Percentiles rank a stretch among this genome's conserved stretches.
Evolutionary conservation across 2,113 vertebrate species (phyloP).

Genomic region (Myanophis thanlyinensis): DNA sequence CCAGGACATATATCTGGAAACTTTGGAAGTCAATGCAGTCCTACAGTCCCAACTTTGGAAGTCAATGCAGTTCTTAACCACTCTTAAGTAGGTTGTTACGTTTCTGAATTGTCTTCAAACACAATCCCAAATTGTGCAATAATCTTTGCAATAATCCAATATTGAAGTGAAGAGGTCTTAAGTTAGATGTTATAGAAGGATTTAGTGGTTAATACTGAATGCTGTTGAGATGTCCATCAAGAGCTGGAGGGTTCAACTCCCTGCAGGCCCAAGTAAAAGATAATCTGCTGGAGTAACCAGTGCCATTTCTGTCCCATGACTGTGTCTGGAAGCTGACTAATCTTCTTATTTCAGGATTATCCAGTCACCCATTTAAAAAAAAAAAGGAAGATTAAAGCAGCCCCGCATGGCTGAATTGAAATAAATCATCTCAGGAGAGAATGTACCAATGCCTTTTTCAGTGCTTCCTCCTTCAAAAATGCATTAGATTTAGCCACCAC

Average conservation of each 20-base stretch:
- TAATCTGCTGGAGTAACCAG: background rate
- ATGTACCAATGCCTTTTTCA: background rate
- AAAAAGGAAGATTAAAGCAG: background rate
- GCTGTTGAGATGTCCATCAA: background rate
- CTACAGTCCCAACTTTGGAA: background rate
- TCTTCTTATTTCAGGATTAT: background rate
- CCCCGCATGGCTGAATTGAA: background rate
- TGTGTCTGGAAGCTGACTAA: background rate
- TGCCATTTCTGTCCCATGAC: background rate
- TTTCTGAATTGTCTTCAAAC: background rate
- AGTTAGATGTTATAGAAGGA: background rate
- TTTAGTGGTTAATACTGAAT: background rate
- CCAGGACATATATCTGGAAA: background rate
- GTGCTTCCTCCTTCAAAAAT: background rate
- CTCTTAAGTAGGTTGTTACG: background rate
- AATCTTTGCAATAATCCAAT: background rate
- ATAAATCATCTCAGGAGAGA: background rate
- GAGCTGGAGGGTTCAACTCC: background rate
- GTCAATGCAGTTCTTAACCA: background rate
- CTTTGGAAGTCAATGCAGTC: background rate
- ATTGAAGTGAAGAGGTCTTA: background rate
- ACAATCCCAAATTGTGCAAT: background rate
- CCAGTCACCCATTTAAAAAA: background rate
- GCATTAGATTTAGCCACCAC: background rate
- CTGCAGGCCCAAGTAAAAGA: background rate